Conservation (phyloP, 2,113 vertebrate species). For the Tetraodon nigroviridis region DNA sequence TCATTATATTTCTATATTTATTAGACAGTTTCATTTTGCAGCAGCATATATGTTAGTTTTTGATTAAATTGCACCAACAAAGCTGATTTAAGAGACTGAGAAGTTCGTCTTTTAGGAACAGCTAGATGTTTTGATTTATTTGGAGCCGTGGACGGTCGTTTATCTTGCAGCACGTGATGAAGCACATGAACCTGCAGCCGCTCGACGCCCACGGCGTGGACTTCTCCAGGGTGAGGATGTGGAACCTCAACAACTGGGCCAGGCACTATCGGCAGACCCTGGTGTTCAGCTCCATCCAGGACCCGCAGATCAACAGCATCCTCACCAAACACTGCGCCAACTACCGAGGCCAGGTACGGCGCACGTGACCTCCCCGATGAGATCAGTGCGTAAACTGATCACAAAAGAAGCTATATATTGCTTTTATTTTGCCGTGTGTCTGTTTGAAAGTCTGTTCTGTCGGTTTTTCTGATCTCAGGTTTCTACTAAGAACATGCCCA, state of each 20-base stretch:
- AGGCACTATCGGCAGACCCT: constrained; percentile 88
- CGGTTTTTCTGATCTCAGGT: constrained; percentile 68
- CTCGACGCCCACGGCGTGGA: constrained; percentile 90
- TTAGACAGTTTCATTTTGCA: too few relatives aligned
- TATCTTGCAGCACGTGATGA: constrained; percentile 82
- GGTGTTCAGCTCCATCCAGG: constrained; percentile 86
- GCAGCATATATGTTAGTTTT: too few relatives aligned
- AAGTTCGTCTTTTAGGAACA: neutral
- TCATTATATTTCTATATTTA: too few relatives aligned
- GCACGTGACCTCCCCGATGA: constrained; percentile 1
- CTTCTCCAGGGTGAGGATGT: constrained; percentile 93
- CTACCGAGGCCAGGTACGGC: constrained; percentile 82
- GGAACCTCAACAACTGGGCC: constrained; percentile 89
- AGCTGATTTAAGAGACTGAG: too few relatives aligned
- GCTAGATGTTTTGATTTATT: neutral
- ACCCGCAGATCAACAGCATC: constrained; percentile 90
- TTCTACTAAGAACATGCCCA: constrained; percentile 76
- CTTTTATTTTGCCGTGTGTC: neutral
- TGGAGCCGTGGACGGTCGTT: neutral
- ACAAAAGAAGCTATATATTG: neutral
- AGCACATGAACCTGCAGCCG: constrained; percentile 89
- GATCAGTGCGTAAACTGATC: too few relatives aligned
- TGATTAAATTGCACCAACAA: too few relatives aligned
- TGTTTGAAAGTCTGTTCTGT: neutral
- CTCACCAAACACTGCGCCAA: constrained; percentile 88